A percentile compares a stretch with the other conserved stretches of the same genome.
Evolutionary conservation across 2,797 vertebrate species (phyloP).

Genomic region (Mus spretus): DNA sequence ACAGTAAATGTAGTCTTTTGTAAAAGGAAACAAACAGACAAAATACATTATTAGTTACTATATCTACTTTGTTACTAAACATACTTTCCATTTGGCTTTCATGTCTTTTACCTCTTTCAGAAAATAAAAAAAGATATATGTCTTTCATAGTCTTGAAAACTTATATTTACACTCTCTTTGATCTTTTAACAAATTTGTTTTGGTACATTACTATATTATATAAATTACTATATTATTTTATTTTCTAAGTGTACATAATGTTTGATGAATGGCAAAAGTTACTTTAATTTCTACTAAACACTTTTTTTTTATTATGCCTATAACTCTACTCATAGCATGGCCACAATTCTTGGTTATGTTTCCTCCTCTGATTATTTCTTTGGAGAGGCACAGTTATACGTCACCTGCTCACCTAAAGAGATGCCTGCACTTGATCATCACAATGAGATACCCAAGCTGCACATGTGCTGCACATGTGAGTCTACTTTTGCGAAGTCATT

Average conservation of each 20-base stretch:
- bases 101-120: neutral
- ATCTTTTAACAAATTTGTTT: neutral
- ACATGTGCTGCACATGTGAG: neutral
- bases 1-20: constrained; percentile 39
- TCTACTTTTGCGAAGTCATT: neutral
- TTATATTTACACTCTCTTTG: neutral
- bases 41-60: neutral
- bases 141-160: neutral
- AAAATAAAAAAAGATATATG: constrained; percentile 4
- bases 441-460: neutral
- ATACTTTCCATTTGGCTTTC: constrained; percentile 8
- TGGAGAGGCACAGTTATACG: neutral
- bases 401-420: neutral
- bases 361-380: neutral
- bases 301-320: constrained; percentile 11
- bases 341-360: neutral
- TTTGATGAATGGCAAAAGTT: neutral
- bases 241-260: neutral
- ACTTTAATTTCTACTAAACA: neutral
- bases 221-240: neutral
- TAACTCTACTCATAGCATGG: neutral
- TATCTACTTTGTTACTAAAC: neutral
- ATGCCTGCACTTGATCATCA: neutral
- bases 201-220: neutral
- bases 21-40: neutral